These are phyloP conservation scores for Ashinkailepas kermadecensis DNA, from an alignment of 2,888 invertebrate species.

Conservation along the genomic window DNA sequence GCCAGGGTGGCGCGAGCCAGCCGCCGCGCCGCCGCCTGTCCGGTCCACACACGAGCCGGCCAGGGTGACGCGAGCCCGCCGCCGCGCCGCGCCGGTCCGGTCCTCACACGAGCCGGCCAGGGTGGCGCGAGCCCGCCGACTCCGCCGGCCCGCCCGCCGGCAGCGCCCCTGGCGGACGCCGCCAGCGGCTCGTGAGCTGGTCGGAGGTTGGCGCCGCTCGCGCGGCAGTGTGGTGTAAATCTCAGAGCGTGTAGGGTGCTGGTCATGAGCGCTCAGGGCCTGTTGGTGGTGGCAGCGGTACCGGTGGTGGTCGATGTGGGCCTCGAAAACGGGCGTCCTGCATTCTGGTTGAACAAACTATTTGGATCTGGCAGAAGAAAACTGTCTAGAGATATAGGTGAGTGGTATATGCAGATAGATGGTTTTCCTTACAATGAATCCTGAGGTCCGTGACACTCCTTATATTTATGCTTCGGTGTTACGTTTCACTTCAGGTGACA, in stretches of 20 bases:
- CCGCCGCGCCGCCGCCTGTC: no score
- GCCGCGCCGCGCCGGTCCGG: no score
- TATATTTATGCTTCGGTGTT: no score
- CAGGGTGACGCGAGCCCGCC: no score
- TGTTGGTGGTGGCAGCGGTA: neutral
- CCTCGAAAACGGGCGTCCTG: neutral
- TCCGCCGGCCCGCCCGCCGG: neutral
- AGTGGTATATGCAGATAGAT: neutral
- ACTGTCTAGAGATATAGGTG: constrained; percentile 4
- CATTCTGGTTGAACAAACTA: neutral
- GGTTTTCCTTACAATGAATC: no score
- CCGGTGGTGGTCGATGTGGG: neutral
- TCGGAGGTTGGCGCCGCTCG: neutral
- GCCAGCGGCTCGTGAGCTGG: neutral
- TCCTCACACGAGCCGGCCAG: no score
- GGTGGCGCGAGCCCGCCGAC: no score
- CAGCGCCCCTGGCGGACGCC: neutral
- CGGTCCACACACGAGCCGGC: no score
- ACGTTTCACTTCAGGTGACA: no score
- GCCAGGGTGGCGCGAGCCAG: no score
- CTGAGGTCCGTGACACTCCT: no score
- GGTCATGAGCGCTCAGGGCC: neutral
- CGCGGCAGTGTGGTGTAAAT: neutral
- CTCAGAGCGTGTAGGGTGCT: neutral
- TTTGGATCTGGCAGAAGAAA: neutral